Evolutionary conservation across 1,140 invertebrate genomes (phyloP).

Genomic region (Diachasma alloeum): DNA sequence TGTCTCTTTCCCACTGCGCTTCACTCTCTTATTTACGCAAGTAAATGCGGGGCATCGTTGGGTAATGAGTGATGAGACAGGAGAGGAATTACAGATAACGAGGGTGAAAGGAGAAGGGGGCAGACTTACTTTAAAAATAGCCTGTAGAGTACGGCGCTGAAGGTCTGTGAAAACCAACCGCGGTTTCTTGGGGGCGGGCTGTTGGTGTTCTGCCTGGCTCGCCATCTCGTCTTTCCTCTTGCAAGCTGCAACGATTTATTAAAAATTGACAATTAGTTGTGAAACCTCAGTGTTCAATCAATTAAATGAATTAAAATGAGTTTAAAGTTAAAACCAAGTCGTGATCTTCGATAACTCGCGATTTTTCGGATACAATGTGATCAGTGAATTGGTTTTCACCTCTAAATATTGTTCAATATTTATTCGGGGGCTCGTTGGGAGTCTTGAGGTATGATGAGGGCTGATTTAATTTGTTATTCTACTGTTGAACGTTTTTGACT

Average conservation of each 20-base stretch:
- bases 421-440: no score
- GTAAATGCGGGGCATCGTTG: not conserved
- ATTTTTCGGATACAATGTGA: not conserved
- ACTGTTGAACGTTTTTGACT: no score
- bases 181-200: slow-evolving; percentile 96
- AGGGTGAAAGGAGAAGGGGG: not conserved
- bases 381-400: not conserved
- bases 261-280: slow-evolving; percentile 22
- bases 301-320: slow-evolving; percentile 9
- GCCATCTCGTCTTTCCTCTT: slow-evolving; percentile 97
- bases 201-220: slow-evolving; percentile 77
- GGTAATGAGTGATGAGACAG: not conserved
- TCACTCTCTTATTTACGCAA: not conserved
- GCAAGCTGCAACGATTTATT: slow-evolving; percentile 75
- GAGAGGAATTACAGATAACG: not conserved
- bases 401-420: not conserved
- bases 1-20: not conserved
- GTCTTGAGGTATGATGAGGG: no score
- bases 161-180: slow-evolving; percentile 99
- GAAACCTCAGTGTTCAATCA: slow-evolving; percentile 35
- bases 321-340: slow-evolving; percentile 16
- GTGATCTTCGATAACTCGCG: slow-evolving; percentile 21
- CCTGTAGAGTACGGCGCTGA: slow-evolving; percentile 98
- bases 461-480: no score
- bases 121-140: slow-evolving; percentile 92